These are phyloP conservation scores for Drosophila eugracilis DNA, from an alignment of 1,140 invertebrate species.

Conservation along the genomic window DNA sequence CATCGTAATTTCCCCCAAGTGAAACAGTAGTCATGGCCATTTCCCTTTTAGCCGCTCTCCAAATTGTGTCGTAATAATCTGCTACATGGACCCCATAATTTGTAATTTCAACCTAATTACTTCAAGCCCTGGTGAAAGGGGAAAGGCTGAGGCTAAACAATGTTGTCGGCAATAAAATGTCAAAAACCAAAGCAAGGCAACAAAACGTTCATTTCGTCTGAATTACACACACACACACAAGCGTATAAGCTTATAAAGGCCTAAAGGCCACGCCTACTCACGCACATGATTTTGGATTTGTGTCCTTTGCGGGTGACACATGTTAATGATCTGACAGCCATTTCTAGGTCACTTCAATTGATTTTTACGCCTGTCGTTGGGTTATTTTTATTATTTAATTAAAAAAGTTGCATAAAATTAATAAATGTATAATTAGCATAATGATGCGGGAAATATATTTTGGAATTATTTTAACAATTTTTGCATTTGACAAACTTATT, in stretches of 20 bases:
- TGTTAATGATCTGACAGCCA: slow-evolving; percentile 62
- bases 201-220: slow-evolving; percentile 65
- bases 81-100: slow-evolving; percentile 77
- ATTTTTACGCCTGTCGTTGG: slow-evolving; percentile 21
- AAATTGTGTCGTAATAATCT: slow-evolving; percentile 77
- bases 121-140: slow-evolving; percentile 29
- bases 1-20: slow-evolving; percentile 11
- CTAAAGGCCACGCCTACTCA: slow-evolving; percentile 47
- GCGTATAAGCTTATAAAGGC: slow-evolving; percentile 4
- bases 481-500: neutral
- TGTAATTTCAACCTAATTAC: slow-evolving; percentile 82
- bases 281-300: slow-evolving; percentile 15
- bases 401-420: slow-evolving; percentile 2
- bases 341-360: slow-evolving; percentile 70
- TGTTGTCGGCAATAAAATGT: slow-evolving; percentile 74
- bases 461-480: neutral
- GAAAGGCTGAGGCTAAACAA: slow-evolving; percentile 48
- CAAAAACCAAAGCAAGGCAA: slow-evolving; percentile 59
- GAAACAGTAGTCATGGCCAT: slow-evolving; percentile 43
- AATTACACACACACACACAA: slow-evolving; percentile 14
- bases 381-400: slow-evolving; percentile 11
- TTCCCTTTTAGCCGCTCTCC: slow-evolving; percentile 43
- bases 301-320: slow-evolving; percentile 52
- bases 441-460: neutral
- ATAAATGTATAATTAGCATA: slow-evolving; percentile 6